These are phyloP conservation scores for Micrasema minimum DNA, from an alignment of 1,140 invertebrate species.

Conservation along the genomic window DNA sequence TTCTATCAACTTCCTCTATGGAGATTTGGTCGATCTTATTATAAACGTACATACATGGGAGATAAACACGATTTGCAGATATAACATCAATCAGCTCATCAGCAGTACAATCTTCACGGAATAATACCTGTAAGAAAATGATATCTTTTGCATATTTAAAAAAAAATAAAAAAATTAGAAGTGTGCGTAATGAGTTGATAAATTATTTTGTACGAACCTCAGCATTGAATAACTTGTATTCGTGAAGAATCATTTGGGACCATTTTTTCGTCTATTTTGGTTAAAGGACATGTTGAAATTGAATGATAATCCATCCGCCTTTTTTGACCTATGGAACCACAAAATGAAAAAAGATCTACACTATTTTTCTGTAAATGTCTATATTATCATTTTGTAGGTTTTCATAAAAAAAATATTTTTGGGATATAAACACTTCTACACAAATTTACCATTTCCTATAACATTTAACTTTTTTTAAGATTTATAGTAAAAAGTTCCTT, in stretches of 20 bases:
- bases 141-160: neutral
- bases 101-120: conserved; percentile 94
- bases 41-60: conserved; percentile 98
- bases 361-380: no score
- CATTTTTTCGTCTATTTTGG: conserved; percentile 96
- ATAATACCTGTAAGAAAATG: conserved; percentile 73
- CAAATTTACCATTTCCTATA: no score
- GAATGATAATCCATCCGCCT: conserved; percentile 98
- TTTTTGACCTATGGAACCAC: conserved; percentile 84
- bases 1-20: conserved; percentile 97
- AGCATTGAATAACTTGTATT: conserved; percentile 99
- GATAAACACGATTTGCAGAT: conserved; percentile 95
- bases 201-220: conserved; percentile 70
- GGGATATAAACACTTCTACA: no score
- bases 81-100: conserved; percentile 99
- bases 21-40: conserved; percentile 99
- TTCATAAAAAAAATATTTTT: no score
- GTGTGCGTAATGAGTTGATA: neutral
- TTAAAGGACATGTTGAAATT: conserved; percentile 95
- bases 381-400: no score
- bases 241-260: conserved; percentile 98
- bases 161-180: neutral
- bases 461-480: no score
- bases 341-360: no score
- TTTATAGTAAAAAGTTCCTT: no score